A percentile compares a stretch with the other conserved stretches of the same genome.
phyloP scores from a whole-genome alignment of 2,888 invertebrate genomes.

The Thera obeliscata region DNA sequence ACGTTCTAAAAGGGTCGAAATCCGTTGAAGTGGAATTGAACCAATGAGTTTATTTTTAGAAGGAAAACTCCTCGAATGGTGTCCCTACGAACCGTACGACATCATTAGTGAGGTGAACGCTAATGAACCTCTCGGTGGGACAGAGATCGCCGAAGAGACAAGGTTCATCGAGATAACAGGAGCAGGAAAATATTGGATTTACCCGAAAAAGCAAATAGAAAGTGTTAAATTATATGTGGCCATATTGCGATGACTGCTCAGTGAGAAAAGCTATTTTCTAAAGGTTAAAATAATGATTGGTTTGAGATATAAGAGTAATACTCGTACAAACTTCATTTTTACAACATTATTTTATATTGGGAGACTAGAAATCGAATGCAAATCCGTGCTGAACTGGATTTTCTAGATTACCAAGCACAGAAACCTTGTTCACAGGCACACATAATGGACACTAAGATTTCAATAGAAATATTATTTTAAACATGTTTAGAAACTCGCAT shows the following conservation, averaged over 20 bases:
- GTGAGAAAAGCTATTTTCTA: background rate
- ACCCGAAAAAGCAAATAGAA: constrained; percentile 45
- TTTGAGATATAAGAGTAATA: background rate
- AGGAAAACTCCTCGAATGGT: constrained; percentile 48
- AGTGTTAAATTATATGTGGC: constrained; percentile 27
- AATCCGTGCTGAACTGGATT: background rate
- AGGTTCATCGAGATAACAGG: constrained; percentile 50
- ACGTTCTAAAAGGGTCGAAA: constrained; percentile 23
- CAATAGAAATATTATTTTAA: background rate
- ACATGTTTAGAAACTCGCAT: constrained; percentile 28
- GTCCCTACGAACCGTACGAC: constrained; percentile 47
- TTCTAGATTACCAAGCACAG: constrained; percentile 18
- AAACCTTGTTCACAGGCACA: background rate
- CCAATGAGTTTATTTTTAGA: constrained; percentile 43
- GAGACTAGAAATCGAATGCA: constrained; percentile 4
- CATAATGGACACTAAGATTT: background rate
- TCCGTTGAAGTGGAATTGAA: constrained; percentile 35
- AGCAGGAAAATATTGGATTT: constrained; percentile 53
- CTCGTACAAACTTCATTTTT: background rate
- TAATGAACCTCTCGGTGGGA: constrained; percentile 73
- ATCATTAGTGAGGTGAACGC: constrained; percentile 73
- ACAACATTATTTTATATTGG: background rate
- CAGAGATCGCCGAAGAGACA: constrained; percentile 61
- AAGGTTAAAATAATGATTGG: background rate
- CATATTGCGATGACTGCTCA: constrained; percentile 3